These are phyloP conservation scores for Leptodactylus fallax DNA, from an alignment of 2,797 vertebrate species.

Conservation along the genomic window DNA sequence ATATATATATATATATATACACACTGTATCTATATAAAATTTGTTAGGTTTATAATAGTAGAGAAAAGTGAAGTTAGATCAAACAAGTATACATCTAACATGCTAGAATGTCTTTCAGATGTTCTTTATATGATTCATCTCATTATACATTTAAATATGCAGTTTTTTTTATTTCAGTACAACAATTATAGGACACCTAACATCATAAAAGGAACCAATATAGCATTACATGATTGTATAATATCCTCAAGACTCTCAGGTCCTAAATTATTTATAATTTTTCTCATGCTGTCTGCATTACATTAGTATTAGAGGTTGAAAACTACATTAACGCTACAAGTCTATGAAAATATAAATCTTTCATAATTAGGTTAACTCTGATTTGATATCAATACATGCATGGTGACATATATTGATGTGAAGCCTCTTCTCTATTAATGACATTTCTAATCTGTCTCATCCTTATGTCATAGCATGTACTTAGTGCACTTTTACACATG, in stretches of 20 bases:
- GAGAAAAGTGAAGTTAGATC: too few relatives aligned
- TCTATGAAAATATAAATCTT: conserved; percentile 44
- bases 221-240: conserved; percentile 40
- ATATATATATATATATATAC: too few relatives aligned
- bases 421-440: conserved; percentile 34
- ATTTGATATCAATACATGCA: conserved; percentile 57
- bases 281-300: conserved; percentile 28
- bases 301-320: conserved; percentile 51
- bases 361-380: conserved; percentile 53
- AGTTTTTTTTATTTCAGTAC: conserved; percentile 13
- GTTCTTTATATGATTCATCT: background rate
- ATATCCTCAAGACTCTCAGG: conserved; percentile 26
- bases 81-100: background rate
- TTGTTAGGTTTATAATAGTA: too few relatives aligned
- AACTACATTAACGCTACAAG: conserved; percentile 48
- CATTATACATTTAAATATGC: conserved; percentile 25
- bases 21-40: too few relatives aligned
- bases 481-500: conserved; percentile 43
- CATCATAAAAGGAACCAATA: conserved; percentile 32
- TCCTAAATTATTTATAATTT: conserved; percentile 52
- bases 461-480: conserved; percentile 58
- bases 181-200: conserved; percentile 41
- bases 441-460: conserved; percentile 55
- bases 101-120: conserved; percentile 19
- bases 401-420: conserved; percentile 60